Percentiles rank a stretch among this genome's conserved stretches.
Evolutionary conservation across 2,113 vertebrate species (phyloP).

Genomic region (Equus przewalskii): DNA sequence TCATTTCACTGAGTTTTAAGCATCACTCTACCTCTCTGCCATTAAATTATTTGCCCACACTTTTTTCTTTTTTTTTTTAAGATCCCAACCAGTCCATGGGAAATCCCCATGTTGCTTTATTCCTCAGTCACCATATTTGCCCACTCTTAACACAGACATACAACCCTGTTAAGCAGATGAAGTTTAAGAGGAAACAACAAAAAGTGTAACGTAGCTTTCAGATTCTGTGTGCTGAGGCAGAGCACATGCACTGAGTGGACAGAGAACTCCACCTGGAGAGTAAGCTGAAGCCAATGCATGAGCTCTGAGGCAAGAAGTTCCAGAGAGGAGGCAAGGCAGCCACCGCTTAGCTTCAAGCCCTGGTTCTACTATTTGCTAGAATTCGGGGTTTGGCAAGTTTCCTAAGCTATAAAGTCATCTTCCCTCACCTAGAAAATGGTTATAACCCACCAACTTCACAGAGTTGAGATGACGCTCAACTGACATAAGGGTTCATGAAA

Average conservation of each 20-base stretch:
- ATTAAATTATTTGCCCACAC: neutral
- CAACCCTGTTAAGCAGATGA: neutral
- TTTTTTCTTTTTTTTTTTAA: no score
- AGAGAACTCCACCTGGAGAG: neutral
- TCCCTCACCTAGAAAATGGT: neutral
- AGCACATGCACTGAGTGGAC: neutral
- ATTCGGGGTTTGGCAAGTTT: neutral
- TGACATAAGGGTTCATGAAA: neutral
- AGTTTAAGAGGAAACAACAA: neutral
- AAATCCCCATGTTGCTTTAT: neutral
- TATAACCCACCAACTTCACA: neutral
- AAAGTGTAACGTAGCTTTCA: neutral
- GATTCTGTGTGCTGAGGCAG: neutral
- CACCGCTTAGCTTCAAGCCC: neutral
- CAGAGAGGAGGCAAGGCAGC: neutral
- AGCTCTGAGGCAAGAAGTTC: neutral
- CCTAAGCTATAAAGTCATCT: neutral
- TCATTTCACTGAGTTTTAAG: neutral
- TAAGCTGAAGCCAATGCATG: neutral
- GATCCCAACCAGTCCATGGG: neutral
- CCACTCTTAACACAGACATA: neutral
- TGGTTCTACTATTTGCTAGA: neutral
- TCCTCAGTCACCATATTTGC: neutral
- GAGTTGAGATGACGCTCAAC: neutral
- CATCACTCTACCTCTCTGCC: neutral